Percentiles rank a stretch among this genome's conserved stretches.
Evolutionary conservation across 1,140 invertebrate genomes (phyloP).

Genomic region (Bombyx mori): DNA sequence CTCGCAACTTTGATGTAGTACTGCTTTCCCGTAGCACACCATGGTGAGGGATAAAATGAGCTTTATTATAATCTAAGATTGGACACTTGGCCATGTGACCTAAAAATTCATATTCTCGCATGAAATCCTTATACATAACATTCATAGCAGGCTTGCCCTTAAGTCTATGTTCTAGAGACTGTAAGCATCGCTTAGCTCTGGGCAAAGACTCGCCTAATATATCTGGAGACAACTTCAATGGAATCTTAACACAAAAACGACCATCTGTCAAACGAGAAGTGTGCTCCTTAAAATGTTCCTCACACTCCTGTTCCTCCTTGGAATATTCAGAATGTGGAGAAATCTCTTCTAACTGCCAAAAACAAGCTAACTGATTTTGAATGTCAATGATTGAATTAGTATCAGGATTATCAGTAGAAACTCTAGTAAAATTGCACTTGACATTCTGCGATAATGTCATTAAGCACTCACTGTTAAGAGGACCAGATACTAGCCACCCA

Average conservation of each 20-base stretch:
- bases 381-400: not conserved
- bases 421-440: not conserved
- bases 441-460: too few species aligned
- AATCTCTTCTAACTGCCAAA: constrained; percentile 9
- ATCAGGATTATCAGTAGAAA: constrained; percentile 4
- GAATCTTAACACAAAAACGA: constrained; percentile 8
- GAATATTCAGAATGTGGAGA: not conserved
- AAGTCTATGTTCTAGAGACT: constrained; percentile 13
- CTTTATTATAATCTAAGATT: constrained; percentile 5
- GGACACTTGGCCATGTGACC: constrained; percentile 30
- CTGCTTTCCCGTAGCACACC: constrained; percentile 11
- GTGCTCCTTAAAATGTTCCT: constrained; percentile 6
- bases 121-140: constrained; percentile 26
- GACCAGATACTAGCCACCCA: constrained; percentile 12
- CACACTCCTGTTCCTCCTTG: constrained; percentile 6
- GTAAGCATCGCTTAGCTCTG: constrained; percentile 10
- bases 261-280: constrained; percentile 7
- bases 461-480: not conserved
- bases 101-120: constrained; percentile 36
- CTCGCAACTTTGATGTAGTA: constrained; percentile 32
- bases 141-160: constrained; percentile 16
- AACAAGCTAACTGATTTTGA: constrained; percentile 5
- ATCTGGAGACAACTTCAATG: constrained; percentile 6
- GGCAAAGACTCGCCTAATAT: constrained; percentile 13
- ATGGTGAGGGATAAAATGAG: constrained; percentile 37